Percentiles rank a stretch among this genome's conserved stretches.
These are phyloP conservation scores for Cyanoderma ruficeps DNA, from an alignment of 2,113 vertebrate genomes.

Conservation along the genomic window DNA sequence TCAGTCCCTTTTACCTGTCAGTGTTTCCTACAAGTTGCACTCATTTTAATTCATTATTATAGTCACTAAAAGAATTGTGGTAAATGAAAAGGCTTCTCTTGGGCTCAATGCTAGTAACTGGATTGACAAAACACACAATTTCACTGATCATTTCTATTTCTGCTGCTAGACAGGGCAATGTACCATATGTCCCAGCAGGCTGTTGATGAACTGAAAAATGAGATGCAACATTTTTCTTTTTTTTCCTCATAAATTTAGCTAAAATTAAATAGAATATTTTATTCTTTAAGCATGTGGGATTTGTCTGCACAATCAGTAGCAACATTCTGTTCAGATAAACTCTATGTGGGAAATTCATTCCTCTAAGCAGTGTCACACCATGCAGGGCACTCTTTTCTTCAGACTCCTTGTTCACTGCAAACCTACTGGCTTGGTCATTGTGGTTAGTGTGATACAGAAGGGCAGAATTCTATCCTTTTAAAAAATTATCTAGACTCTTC, in stretches of 20 bases:
- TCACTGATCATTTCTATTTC: conserved; percentile 8
- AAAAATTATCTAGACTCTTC: not conserved
- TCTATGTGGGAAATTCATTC: not conserved
- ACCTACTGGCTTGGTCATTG: not conserved
- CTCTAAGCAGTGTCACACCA: not conserved
- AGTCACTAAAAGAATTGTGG: conserved; percentile 28
- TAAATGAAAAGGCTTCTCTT: conserved; percentile 1
- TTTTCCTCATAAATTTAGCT: not conserved
- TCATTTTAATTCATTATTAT: not conserved
- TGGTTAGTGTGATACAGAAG: not conserved
- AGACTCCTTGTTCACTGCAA: not conserved
- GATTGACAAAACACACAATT: not conserved
- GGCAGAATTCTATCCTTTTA: not conserved
- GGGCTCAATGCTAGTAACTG: not conserved
- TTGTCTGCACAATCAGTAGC: not conserved
- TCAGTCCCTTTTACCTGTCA: conserved; percentile 43
- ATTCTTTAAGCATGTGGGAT: not conserved
- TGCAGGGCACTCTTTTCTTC: not conserved
- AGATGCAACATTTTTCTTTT: not conserved
- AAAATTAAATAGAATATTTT: not conserved
- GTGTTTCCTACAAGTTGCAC: conserved; percentile 2
- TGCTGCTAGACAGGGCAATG: not conserved
- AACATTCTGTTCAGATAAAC: not conserved
- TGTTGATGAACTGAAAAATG: not conserved
- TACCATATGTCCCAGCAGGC: not conserved